Conservation (phyloP, 2,113 vertebrate genomes). For the Canis aureus region DNA sequence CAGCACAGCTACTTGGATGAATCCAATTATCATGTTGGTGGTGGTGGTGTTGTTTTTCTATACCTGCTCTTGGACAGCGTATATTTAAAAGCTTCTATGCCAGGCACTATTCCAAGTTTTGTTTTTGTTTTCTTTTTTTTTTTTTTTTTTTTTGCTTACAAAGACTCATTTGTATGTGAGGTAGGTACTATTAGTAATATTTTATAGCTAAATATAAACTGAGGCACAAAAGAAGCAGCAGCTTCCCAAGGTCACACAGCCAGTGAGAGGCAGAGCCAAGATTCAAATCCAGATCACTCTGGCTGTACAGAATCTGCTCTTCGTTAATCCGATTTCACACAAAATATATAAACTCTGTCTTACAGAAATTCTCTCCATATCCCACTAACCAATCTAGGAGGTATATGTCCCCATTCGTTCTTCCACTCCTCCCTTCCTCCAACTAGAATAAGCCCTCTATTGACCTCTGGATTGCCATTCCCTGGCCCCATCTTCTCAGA, state of each 20-base stretch:
- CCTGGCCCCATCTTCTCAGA: background rate
- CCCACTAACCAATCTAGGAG: background rate
- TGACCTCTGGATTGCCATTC: background rate
- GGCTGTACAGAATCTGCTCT: background rate
- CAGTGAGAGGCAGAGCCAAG: background rate
- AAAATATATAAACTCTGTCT: background rate
- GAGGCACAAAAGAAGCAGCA: background rate
- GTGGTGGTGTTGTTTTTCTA: background rate
- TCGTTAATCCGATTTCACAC: background rate
- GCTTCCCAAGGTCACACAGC: background rate
- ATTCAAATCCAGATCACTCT: background rate
- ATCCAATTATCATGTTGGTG: background rate
- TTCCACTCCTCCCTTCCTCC: background rate
- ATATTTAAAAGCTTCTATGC: background rate
- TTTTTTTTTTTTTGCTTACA: background rate
- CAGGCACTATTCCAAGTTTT: background rate
- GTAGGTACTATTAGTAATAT: background rate
- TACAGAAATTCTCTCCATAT: background rate
- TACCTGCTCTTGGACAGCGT: background rate
- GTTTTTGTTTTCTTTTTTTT: background rate
- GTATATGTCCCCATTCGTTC: fast-evolving
- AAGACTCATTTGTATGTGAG: background rate
- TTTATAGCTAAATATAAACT: background rate
- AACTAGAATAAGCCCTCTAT: background rate
- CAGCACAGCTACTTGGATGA: background rate